Evolutionary conservation across 2,888 invertebrate species (phyloP).

Genomic region (Andrena trimmerana): DNA sequence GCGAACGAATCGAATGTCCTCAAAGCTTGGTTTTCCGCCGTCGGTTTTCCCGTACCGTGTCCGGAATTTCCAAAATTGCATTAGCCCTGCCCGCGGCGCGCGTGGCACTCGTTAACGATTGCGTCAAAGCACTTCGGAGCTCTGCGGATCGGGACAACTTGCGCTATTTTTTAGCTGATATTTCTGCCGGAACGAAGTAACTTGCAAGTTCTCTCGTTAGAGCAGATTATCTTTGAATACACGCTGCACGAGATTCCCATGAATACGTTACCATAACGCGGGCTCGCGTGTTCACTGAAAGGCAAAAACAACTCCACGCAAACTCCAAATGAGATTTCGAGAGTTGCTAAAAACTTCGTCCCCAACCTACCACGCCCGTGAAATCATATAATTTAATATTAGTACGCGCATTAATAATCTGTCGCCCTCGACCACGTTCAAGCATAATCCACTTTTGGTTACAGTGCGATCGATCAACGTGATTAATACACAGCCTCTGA

Average conservation of each 20-base stretch:
- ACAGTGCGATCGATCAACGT: background rate
- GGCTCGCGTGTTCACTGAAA: background rate
- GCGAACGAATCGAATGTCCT: slow-evolving; percentile 34
- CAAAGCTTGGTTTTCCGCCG: slow-evolving; percentile 37
- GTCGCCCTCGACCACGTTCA: background rate
- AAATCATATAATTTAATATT: background rate
- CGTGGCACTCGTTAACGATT: slow-evolving; percentile 1
- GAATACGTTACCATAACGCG: slow-evolving; percentile 12
- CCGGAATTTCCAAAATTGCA: slow-evolving; percentile 53
- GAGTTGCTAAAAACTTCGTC: background rate
- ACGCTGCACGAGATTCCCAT: slow-evolving; percentile 1
- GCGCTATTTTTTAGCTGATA: background rate
- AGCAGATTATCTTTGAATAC: slow-evolving; percentile 10
- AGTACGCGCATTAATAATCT: background rate
- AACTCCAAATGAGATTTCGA: no score
- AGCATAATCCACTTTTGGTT: background rate
- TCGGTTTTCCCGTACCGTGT: slow-evolving; percentile 9
- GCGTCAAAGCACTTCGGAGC: slow-evolving; percentile 2
- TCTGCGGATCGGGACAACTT: background rate
- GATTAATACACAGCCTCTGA: background rate
- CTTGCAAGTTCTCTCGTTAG: slow-evolving; percentile 18
- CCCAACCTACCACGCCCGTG: background rate
- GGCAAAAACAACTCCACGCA: background rate
- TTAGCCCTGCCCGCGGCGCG: background rate
- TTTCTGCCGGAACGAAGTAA: background rate